Evolutionary conservation across 2,888 invertebrate species (phyloP).

Genomic region (Notodonta ziczac): DNA sequence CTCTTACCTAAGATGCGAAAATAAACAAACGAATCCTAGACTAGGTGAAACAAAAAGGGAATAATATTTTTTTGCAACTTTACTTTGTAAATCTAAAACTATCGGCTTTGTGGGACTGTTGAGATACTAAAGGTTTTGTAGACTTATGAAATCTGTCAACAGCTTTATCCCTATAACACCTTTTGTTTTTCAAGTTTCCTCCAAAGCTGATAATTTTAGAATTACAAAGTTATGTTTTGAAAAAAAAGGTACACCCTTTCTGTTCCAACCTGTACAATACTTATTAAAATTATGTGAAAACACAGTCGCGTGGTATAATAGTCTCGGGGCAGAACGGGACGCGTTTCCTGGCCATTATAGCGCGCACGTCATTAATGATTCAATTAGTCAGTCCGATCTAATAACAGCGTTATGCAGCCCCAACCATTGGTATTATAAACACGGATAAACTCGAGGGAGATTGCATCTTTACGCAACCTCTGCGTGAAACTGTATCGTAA

Average conservation of each 20-base stretch:
- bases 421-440: constrained; percentile 64
- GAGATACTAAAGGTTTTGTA: no score
- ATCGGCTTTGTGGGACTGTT: no score
- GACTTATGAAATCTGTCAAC: no score
- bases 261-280: no score
- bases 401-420: constrained; percentile 67
- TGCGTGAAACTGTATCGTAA: constrained; percentile 49
- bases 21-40: background rate
- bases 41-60: no score
- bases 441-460: constrained; percentile 61
- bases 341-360: constrained; percentile 67
- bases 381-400: constrained; percentile 65
- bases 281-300: constrained; percentile 16
- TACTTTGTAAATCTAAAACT: no score
- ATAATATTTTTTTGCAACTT: no score
- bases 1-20: background rate
- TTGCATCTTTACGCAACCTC: constrained; percentile 65
- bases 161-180: no score
- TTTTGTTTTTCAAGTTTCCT: no score
- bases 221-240: no score
- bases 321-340: constrained; percentile 53
- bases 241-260: no score
- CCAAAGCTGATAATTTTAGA: no score
- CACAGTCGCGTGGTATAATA: constrained; percentile 29
- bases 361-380: constrained; percentile 74